phyloP scores from a whole-genome alignment of 2,113 vertebrate species.

The Thermophis baileyi region DNA sequence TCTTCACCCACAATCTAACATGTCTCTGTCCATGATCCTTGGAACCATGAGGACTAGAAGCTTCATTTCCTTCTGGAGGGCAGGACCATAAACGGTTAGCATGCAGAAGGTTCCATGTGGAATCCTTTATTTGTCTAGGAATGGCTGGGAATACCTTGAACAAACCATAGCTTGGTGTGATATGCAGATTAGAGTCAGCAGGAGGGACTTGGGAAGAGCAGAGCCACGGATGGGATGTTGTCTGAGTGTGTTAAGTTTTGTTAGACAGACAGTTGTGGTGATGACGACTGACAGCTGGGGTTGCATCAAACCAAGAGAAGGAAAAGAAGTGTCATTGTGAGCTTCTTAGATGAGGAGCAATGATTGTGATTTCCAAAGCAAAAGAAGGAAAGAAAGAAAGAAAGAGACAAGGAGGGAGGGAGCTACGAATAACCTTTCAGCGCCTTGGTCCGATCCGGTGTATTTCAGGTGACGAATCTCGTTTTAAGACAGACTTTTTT shows the following conservation, averaged over 20 bases:
- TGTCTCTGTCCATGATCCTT: neutral
- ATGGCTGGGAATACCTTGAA: neutral
- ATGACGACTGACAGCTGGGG: neutral
- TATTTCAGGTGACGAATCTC: slow-evolving; percentile 79
- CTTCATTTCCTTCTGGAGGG: neutral
- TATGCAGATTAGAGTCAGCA: neutral
- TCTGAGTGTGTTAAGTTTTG: too few relatives aligned
- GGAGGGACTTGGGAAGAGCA: neutral
- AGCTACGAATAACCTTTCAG: slow-evolving; percentile 90
- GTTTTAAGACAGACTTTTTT: slow-evolving; percentile 79
- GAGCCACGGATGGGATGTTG: neutral
- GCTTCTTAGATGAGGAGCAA: neutral
- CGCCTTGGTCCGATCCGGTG: slow-evolving; percentile 88
- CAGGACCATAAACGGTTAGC: neutral
- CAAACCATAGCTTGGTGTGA: neutral
- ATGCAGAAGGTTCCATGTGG: neutral
- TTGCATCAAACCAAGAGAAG: neutral
- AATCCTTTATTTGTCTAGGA: neutral
- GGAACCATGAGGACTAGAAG: neutral
- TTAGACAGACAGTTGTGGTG: neutral
- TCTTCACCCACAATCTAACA: neutral
- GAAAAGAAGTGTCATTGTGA: neutral
- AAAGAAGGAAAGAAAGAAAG: neutral
- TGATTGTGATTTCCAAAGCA: neutral
- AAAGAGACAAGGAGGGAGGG: too few relatives aligned